phyloP scores from a whole-genome alignment of 2,113 vertebrate species.

The Anseranas semipalmata region DNA sequence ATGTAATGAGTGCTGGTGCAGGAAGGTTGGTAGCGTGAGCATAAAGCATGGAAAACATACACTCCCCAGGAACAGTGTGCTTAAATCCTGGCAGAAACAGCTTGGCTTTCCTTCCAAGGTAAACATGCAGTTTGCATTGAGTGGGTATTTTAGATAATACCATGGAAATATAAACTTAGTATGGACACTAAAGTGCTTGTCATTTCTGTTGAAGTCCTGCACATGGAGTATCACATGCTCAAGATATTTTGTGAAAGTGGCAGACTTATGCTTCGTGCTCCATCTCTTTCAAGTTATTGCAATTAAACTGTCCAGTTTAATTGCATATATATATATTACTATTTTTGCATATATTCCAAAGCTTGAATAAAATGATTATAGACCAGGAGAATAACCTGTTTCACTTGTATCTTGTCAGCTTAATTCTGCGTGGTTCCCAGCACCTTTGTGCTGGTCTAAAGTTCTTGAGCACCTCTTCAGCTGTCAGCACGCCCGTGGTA shows the following conservation, averaged over 20 bases:
- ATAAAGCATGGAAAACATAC: background rate
- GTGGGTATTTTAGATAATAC: background rate
- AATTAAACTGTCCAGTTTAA: background rate
- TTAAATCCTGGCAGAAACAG: constrained; percentile 20
- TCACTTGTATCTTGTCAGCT: background rate
- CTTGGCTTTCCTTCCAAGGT: background rate
- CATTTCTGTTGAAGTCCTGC: background rate
- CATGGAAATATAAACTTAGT: background rate
- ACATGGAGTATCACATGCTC: background rate
- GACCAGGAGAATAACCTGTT: background rate
- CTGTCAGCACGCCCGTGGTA: background rate
- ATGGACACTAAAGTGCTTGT: background rate
- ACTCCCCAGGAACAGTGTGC: background rate
- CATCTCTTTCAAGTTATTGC: background rate
- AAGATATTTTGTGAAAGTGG: background rate
- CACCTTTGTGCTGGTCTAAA: background rate
- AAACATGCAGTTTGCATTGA: background rate
- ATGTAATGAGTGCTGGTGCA: background rate
- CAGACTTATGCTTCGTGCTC: background rate
- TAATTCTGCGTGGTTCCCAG: background rate
- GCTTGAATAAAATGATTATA: background rate
- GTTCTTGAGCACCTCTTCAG: background rate
- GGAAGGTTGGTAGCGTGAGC: background rate
- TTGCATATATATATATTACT: background rate
- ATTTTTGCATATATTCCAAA: background rate